Evolutionary conservation across 2,113 vertebrate species (phyloP), one percentile per base, ranked within the genome.

Genomic region (Pseudolaguvia tuberculata): DNA sequence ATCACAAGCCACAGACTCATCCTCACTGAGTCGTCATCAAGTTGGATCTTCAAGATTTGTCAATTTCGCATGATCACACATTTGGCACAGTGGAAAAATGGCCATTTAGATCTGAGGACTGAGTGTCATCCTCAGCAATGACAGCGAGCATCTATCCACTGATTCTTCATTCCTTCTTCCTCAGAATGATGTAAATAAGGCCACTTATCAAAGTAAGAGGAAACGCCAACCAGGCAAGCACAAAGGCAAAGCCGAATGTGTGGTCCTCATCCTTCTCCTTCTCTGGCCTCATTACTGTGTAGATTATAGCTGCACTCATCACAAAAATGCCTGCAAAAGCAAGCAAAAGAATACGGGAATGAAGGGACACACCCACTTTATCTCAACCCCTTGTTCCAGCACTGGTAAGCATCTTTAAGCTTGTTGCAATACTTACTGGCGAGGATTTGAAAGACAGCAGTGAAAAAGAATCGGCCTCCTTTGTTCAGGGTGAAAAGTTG

Each of bases 401-500:
- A 61, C 15, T 15, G 23, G 3, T 20, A 62, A 23, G 35, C 39
- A 29, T 67, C 27, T 57, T 1, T 47, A 56, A 53, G 23, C 31
- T 63, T 72, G 20, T 65, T 42, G 29, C 3, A 82, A 79, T 82
- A 90, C 96, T 96, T 88, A 98, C 97, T 94, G 0, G 95, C 92
- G 47, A 99, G 92, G 83, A 98, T 89, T 87, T 98, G 96, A 90
- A 98, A 97, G 84, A 95, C 79, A 63, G 95, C 95, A 0, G 96
- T 98, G 84, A 98, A 70, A 81, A 94, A 96, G 86, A 99, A 99
- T 20, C 95, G 88, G 53, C 96, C 97, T 0, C 96, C 97, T 84
- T 99, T 98, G 85, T 94, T 92, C 78, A 98, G 91, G 0, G 88
- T 94, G 91, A 99, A 98, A 78, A 99, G 94, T 83, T 98, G 97